These are phyloP conservation scores for Belgica antarctica DNA, from an alignment of 2,888 invertebrate genomes.

Conservation along the genomic window DNA sequence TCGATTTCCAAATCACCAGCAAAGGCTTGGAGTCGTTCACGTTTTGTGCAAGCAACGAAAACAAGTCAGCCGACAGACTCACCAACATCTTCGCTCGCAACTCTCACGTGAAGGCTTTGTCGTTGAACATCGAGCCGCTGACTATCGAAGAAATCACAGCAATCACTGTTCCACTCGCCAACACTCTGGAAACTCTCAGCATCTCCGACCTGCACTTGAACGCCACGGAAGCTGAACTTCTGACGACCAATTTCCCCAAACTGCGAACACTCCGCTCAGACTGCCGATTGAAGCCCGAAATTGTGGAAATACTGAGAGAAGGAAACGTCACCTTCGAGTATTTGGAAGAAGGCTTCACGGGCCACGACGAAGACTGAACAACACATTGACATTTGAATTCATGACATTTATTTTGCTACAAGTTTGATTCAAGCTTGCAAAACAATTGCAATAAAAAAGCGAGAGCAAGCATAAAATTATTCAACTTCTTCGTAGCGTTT, in stretches of 20 bases:
- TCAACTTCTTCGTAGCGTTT: constrained; percentile 54
- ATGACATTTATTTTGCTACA: not conserved
- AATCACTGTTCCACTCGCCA: not conserved
- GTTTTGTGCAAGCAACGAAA: constrained; percentile 3
- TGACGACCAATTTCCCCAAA: not conserved
- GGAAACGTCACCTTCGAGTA: not conserved
- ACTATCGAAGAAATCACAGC: constrained; percentile 32
- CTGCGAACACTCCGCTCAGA: not conserved
- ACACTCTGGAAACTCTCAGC: not conserved
- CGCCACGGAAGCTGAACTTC: constrained; percentile 15
- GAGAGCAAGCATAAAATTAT: not conserved
- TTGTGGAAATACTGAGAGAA: not conserved
- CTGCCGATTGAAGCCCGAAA: not conserved
- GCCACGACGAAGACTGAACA: not conserved
- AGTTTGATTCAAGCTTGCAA: constrained; percentile 8
- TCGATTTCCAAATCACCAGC: not conserved
- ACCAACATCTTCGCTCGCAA: not conserved
- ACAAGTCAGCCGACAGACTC: constrained; percentile 13
- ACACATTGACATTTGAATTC: constrained; percentile 2
- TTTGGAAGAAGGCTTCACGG: not conserved
- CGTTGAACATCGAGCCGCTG: constrained; percentile 31
- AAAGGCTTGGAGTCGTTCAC: not conserved
- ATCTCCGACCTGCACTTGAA: constrained; percentile 27
- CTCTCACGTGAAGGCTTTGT: not conserved
- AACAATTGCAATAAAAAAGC: not conserved